These are phyloP conservation scores for Babylonia areolata DNA, from an alignment of 1,140 invertebrate genomes.

Conservation along the genomic window DNA sequence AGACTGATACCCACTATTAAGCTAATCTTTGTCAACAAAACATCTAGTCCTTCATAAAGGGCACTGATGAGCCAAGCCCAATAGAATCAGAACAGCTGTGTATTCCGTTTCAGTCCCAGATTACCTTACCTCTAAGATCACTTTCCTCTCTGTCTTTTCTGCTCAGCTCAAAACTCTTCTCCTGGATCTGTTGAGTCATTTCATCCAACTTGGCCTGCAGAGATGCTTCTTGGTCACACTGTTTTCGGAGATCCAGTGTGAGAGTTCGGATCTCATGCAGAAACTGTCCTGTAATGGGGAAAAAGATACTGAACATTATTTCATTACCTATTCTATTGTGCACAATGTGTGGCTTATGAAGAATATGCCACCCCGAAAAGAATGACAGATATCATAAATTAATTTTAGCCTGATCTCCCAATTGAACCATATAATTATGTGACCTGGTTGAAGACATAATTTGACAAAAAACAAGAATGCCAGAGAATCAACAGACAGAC, in stretches of 20 bases:
- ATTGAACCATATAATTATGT: too few relatives aligned
- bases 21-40: not conserved
- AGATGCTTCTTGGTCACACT: not conserved
- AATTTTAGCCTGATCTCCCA: too few relatives aligned
- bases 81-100: too few relatives aligned
- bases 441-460: too few relatives aligned
- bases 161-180: constrained; percentile 34
- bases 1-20: not conserved
- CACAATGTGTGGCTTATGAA: not conserved
- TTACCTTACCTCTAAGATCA: constrained; percentile 22
- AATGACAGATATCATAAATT: too few relatives aligned
- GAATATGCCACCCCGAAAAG: not conserved
- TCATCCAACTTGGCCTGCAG: constrained; percentile 30
- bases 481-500: too few relatives aligned
- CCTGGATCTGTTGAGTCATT: constrained; percentile 36
- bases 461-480: too few relatives aligned
- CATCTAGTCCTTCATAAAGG: not conserved
- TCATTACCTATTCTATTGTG: not conserved
- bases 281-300: constrained; percentile 25
- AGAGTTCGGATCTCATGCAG: constrained; percentile 37
- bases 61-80: too few relatives aligned
- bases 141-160: constrained; percentile 29
- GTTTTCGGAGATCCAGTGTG: constrained; percentile 30
- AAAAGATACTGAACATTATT: not conserved
- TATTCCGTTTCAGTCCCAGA: not conserved